Base-by-base conservation (phyloP, 2,888 invertebrate species). In the Drosophila hawaiiensis region DNA sequence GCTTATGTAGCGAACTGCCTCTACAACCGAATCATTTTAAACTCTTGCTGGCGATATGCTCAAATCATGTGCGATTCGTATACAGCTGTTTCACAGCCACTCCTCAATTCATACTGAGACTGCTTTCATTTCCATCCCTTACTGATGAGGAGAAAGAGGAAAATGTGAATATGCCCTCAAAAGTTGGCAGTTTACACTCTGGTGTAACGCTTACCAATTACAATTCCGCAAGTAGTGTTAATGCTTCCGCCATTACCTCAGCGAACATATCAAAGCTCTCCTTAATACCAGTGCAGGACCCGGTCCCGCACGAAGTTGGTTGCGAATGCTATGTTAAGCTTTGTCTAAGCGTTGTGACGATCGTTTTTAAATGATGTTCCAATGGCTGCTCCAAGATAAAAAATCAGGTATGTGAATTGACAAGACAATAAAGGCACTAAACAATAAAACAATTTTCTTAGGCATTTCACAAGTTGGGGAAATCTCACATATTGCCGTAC, bases 281-380 rank as follows among this genome's bases (percentile, higher is more conserved):
- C 4, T 28, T 56, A 50, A 50, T 19, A 14, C 16, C 28, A 19
- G 31, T n/a, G 10, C 43, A 47, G 14, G 58, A 59, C 9, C 50
- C 29, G n/a, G 1, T 19, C 2, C 1, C 33, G 14, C 58, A 60
- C 7, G 71, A 63, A n/a, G 54, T 64, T 14, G 63, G 54, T 7
- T 92, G 92, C 62, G 91, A 92, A 55, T 92, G 92, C 50, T 92
- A 92, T 74, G 83, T 88, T 0, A 92, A 92, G 67, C 75, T 93
- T 37, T 92, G 92, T 54, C 77, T 91, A 2, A 92, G 93, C 64
- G 87, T 91, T 22, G 92, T 93, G 3, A 92, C 92, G 3, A 69
- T 92, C 6, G 73, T 92, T 28, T 93, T 89, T 73, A 92, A 76
- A 76, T 92, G 58, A 68, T 92, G 76, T 82, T 91, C 16, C 92